Evolutionary conservation across 1,140 invertebrate species (phyloP).

Genomic region (Stenopsyche tienmushanensis): DNA sequence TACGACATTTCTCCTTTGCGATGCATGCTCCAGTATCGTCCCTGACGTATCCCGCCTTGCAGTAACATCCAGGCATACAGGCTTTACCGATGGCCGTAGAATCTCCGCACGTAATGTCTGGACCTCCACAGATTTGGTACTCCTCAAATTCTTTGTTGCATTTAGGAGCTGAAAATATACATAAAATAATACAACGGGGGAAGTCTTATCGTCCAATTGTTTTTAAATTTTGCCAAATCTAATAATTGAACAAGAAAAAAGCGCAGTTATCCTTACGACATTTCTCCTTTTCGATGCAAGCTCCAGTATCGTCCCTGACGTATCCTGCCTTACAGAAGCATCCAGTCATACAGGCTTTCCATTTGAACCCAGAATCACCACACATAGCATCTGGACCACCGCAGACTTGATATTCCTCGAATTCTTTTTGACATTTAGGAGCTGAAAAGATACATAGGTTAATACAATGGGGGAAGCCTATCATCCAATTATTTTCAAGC

Average conservation of each 20-base stretch:
- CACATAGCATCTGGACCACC: not conserved
- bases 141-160: not conserved
- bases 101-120: not conserved
- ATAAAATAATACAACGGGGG: no score
- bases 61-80: conserved; percentile 7
- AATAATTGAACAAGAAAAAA: no score
- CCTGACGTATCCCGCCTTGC: conserved; percentile 18
- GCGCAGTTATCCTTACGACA: conserved; percentile 17
- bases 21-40: conserved; percentile 14
- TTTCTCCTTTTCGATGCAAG: not conserved
- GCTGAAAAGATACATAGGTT: not conserved
- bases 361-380: not conserved
- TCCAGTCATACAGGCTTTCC: conserved; percentile 2
- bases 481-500: no score
- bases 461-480: no score
- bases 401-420: not conserved
- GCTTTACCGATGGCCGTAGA: not conserved
- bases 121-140: conserved; percentile 2
- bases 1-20: not conserved
- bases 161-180: not conserved
- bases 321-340: conserved; percentile 8
- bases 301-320: not conserved
- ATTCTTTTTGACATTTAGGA: not conserved
- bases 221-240: no score
- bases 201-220: no score